Evolutionary conservation across 2,113 vertebrate species (phyloP), one percentile per base, ranked within the genome.

Genomic region (Solea solea): DNA sequence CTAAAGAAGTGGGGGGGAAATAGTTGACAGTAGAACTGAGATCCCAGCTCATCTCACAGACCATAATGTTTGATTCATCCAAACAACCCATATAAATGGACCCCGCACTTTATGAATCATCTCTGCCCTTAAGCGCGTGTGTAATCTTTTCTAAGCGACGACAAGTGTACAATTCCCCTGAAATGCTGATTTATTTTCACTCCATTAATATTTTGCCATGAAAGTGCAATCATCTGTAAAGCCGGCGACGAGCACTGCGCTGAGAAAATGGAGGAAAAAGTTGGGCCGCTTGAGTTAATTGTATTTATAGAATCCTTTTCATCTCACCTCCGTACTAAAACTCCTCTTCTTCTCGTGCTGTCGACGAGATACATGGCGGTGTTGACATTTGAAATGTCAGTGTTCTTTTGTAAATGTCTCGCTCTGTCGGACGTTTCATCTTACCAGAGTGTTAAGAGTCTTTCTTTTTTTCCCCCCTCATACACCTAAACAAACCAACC

Each of bases 121-220:
- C 59, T 62, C 16, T 76, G 84, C 78, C 80, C 68, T 78, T 9
- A 40, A 79, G 82, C 54, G 11, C 1, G 3, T 62, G 57, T 76
- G 80, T 74, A 74, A 85, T 84, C 62, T 76, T 80, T 80, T 67
- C 67, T 45, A 67, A 74, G 64, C 27, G 48, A 67, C 2, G 56
- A 70, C 69, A 61, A 68, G 69, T 69, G 76, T 56, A 76, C 73
- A 78, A 74, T 86, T 86, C 86, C 21, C 86, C 81, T 28, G 21
- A 81, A 84, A 81, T 69, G 8, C 83, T 74, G 73, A 86, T 76
- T 83, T 85, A 71, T 79, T 81, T 82, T 84, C 68, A 64, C 57
- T 82, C 67, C 74, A 76, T 90, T 87, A 83, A 87, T 86, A 87
- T 82, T 84, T 90, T 65, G 41, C 75, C 45, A 56, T 48, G 74